phyloP scores from a whole-genome alignment of 92 coral and sea anemone species.

The Hydrozoanthus gracilis region DNA sequence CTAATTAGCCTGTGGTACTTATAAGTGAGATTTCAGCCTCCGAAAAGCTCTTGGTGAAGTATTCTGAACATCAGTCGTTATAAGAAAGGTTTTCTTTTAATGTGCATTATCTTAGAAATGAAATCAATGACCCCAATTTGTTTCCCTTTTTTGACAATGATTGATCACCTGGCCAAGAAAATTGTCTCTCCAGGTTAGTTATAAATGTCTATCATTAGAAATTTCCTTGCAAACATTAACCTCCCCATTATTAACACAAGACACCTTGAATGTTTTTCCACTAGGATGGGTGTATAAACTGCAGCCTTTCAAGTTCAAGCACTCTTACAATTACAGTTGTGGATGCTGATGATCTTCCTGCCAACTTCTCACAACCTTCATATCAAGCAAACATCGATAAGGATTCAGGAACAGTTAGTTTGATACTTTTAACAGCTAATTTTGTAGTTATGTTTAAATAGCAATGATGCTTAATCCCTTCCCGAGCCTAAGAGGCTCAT shows the following conservation, averaged over 20 bases:
- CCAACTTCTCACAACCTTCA: slow-evolving; percentile 28
- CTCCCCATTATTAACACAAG: background rate
- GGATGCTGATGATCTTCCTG: slow-evolving; percentile 35
- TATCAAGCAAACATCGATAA: slow-evolving; percentile 8
- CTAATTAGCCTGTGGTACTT: background rate
- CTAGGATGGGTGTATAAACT: slow-evolving; percentile 31
- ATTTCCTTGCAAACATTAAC: slow-evolving; percentile 6
- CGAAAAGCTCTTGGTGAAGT: slow-evolving; percentile 2
- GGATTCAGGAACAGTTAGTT: slow-evolving; percentile 17
- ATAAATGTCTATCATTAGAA: background rate
- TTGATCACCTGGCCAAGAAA: background rate
- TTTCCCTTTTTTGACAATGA: slow-evolving; percentile 6
- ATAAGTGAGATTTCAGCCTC: background rate
- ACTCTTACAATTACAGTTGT: background rate
- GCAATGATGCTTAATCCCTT: no score
- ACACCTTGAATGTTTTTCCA: background rate
- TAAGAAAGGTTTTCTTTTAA: background rate
- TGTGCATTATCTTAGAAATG: no score
- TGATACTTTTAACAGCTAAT: no score
- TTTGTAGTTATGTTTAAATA: no score
- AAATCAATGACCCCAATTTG: background rate
- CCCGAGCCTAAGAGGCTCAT: no score
- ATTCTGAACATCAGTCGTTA: background rate
- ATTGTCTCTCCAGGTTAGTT: background rate
- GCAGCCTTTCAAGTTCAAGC: slow-evolving; percentile 22